Conservation (phyloP, 2,113 vertebrate species). For the Candoia aspera region DNA sequence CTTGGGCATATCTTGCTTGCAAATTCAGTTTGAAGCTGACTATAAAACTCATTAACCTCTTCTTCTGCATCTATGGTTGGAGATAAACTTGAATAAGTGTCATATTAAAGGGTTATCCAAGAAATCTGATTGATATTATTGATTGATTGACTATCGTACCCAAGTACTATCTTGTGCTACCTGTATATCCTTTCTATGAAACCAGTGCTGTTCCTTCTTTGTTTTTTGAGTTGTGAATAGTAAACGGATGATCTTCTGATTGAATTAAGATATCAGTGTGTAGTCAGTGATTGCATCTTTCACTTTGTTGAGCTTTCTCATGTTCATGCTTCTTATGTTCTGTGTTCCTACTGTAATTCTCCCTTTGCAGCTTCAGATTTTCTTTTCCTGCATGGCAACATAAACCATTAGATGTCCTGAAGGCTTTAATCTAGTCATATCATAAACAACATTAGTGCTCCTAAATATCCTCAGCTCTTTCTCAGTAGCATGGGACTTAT, state of each 20-base stretch:
- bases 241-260: neutral
- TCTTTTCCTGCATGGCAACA: neutral
- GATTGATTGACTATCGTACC: neutral
- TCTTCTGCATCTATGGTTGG: neutral
- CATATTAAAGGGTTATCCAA: neutral
- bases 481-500: neutral
- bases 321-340: neutral
- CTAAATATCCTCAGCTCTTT: neutral
- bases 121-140: neutral
- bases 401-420: neutral
- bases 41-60: neutral
- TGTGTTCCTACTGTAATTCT: neutral
- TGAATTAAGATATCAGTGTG: neutral
- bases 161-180: neutral
- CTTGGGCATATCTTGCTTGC: neutral
- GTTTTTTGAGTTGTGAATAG: neutral
- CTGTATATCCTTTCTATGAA: neutral
- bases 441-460: neutral
- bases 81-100: neutral
- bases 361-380: neutral
- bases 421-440: neutral
- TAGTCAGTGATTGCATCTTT: neutral
- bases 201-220: neutral
- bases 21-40: neutral
- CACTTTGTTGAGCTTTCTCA: neutral